These are phyloP conservation scores for Chloromyia formosa DNA, from an alignment of 2,888 invertebrate species.

Conservation along the genomic window DNA sequence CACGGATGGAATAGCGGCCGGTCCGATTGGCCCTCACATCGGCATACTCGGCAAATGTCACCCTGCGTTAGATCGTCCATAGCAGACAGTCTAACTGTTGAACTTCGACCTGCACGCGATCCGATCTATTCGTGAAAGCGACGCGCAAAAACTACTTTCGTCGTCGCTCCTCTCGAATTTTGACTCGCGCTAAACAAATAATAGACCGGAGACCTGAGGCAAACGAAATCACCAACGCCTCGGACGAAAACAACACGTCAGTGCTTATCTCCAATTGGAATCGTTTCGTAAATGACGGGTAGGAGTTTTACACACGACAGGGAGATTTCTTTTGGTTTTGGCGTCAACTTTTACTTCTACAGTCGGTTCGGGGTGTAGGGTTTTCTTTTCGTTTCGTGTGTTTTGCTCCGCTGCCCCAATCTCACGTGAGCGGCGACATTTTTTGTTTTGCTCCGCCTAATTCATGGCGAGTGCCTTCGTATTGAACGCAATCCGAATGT, in stretches of 20 bases:
- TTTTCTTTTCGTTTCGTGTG: not conserved
- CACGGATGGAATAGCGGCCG: slow-evolving; percentile 97
- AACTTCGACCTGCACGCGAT: slow-evolving; percentile 1
- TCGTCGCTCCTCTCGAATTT: no score
- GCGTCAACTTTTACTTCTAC: not conserved
- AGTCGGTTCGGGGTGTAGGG: not conserved
- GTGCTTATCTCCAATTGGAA: not conserved
- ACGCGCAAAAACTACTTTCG: not conserved
- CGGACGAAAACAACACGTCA: not conserved
- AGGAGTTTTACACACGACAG: not conserved
- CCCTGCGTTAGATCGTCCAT: slow-evolving; percentile 66
- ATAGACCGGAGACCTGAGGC: no score
- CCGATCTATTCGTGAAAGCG: not conserved
- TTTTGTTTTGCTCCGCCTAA: slow-evolving; percentile 5
- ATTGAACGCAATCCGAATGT: not conserved
- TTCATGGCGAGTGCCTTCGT: not conserved
- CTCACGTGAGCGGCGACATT: slow-evolving; percentile 37
- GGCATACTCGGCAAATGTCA: slow-evolving; percentile 97
- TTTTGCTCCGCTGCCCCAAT: slow-evolving; percentile 6
- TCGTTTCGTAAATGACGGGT: not conserved
- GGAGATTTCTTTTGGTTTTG: not conserved
- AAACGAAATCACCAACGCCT: no score
- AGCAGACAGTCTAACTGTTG: slow-evolving; percentile 6
- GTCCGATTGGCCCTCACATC: slow-evolving; percentile 91
- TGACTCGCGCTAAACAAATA: no score